These are phyloP conservation scores for Nomada fabriciana DNA, from an alignment of 2,888 invertebrate species.

Conservation along the genomic window DNA sequence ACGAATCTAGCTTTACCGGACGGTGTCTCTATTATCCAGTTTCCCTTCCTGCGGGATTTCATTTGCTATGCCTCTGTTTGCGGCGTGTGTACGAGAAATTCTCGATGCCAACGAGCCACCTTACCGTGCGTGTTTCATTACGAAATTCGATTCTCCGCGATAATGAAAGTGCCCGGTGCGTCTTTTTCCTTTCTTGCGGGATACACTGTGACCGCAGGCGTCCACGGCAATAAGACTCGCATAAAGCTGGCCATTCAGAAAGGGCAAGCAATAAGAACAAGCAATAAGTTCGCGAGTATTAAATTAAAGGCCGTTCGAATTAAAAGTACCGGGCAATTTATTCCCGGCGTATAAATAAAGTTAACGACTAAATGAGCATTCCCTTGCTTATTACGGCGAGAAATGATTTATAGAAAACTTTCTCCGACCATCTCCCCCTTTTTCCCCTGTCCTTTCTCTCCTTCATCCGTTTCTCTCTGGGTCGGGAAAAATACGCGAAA, in stretches of 20 bases:
- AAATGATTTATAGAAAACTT: slow-evolving; percentile 71
- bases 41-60: slow-evolving; percentile 13
- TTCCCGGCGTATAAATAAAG: slow-evolving; percentile 69
- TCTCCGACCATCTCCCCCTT: not conserved
- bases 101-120: not conserved
- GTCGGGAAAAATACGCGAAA: slow-evolving; percentile 47
- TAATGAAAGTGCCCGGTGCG: not conserved
- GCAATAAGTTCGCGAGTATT: slow-evolving; percentile 56
- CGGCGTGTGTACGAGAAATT: not conserved
- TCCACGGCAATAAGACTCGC: slow-evolving; percentile 15
- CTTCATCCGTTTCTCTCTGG: not conserved
- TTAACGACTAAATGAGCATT: slow-evolving; percentile 69
- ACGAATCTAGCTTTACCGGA: not conserved
- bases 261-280: not conserved
- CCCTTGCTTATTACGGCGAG: slow-evolving; percentile 60
- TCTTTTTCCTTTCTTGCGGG: not conserved
- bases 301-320: slow-evolving; percentile 74
- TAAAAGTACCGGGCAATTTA: slow-evolving; percentile 66
- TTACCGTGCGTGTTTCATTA: slow-evolving; percentile 1
- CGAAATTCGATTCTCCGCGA: slow-evolving; percentile 23
- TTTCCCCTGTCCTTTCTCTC: not conserved
- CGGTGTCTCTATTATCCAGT: slow-evolving; percentile 24
- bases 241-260: not conserved
- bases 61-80: not conserved
- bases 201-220: not conserved